phyloP scores from a whole-genome alignment of 2,888 invertebrate genomes.

The Mystacides longicornis region DNA sequence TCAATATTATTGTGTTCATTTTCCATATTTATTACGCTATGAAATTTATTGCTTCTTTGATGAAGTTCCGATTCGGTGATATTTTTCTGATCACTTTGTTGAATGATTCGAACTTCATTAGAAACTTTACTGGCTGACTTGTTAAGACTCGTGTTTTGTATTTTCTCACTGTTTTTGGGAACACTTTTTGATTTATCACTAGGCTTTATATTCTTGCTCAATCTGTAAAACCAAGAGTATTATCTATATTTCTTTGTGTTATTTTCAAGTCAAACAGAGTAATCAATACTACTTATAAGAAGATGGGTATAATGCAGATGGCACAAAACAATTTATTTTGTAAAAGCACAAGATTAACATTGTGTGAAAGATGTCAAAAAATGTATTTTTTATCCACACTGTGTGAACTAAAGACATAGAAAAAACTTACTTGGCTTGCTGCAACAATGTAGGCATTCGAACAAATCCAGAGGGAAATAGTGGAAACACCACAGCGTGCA shows the following conservation, averaged over 20 bases:
- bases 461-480: slow-evolving; percentile 66
- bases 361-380: too few species aligned
- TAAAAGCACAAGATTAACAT: too few species aligned
- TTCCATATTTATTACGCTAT: slow-evolving; percentile 15
- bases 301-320: too few species aligned
- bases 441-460: slow-evolving; percentile 47
- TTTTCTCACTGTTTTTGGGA: slow-evolving; percentile 6
- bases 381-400: too few species aligned
- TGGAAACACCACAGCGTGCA: slow-evolving; percentile 53
- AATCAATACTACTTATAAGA: too few species aligned
- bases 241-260: too few species aligned
- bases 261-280: too few species aligned
- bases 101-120: slow-evolving; percentile 3
- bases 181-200: slow-evolving; percentile 34
- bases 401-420: too few species aligned
- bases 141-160: neutral
- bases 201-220: slow-evolving; percentile 39
- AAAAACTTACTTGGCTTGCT: slow-evolving; percentile 41
- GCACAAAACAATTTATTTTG: too few species aligned
- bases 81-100: neutral
- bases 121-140: slow-evolving; percentile 5
- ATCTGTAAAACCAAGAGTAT: too few species aligned
- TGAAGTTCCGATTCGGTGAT: neutral
- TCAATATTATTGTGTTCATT: neutral
- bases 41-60: slow-evolving; percentile 12